Evolutionary conservation across 2,113 vertebrate species (phyloP).

Genomic region (Toxotes chatareus): DNA sequence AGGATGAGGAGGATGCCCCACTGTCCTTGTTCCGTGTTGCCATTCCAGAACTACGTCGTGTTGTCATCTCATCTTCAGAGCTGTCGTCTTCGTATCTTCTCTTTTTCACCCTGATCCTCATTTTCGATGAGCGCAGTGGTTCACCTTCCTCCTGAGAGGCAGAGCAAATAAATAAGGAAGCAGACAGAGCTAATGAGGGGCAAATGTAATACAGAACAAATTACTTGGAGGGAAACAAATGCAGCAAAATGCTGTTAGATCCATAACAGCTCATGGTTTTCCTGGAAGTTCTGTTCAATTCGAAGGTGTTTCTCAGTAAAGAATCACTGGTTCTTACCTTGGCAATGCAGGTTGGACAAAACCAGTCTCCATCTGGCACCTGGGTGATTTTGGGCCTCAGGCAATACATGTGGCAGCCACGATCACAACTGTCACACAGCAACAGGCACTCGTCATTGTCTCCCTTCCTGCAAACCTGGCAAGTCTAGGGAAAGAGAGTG

Average conservation of each 20-base stretch:
- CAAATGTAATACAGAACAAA: neutral
- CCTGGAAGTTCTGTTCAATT: neutral
- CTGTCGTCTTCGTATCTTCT: conserved; percentile 83
- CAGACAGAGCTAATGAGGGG: neutral
- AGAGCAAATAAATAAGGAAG: neutral
- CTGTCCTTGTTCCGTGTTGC: conserved; percentile 82
- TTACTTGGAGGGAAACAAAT: neutral
- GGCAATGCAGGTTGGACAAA: conserved; percentile 91
- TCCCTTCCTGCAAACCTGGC: conserved; percentile 93
- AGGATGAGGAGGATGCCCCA: conserved; percentile 42
- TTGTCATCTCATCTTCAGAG: conserved; percentile 80
- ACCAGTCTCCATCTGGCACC: conserved; percentile 97
- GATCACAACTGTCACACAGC: conserved; percentile 95
- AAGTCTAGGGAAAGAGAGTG: conserved; percentile 83
- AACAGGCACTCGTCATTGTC: conserved; percentile 95
- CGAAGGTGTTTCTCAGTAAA: neutral
- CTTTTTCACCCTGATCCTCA: conserved; percentile 83
- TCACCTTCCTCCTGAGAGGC: conserved; percentile 81
- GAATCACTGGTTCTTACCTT: conserved; percentile 79
- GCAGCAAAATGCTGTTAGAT: neutral
- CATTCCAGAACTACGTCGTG: conserved; percentile 72
- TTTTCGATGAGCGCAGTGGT: conserved; percentile 79
- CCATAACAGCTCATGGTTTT: neutral
- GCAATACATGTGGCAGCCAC: conserved; percentile 98
- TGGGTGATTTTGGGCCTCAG: conserved; percentile 92